phyloP scores from a whole-genome alignment of 2,797 vertebrate species.

The Thamnophis elegans region DNA sequence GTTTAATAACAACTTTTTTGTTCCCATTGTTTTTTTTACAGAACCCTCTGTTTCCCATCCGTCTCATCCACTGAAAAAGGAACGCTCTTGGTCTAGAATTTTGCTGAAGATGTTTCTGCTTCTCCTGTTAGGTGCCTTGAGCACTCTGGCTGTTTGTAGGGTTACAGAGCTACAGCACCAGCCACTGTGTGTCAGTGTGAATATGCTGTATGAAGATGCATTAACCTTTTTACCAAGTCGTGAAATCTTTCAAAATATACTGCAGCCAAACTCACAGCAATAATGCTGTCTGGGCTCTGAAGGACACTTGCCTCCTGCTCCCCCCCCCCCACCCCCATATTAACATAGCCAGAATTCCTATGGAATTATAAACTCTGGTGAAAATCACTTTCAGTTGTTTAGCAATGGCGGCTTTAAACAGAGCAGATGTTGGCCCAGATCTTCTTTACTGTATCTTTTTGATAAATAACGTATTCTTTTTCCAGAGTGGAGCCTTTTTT shows the following conservation, averaged over 20 bases:
- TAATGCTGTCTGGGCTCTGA: constrained; percentile 51
- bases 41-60: constrained; percentile 70
- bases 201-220: constrained; percentile 76
- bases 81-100: constrained; percentile 72
- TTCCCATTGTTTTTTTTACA: constrained; percentile 17
- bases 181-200: constrained; percentile 78
- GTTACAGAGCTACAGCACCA: constrained; percentile 82
- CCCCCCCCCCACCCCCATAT: constrained; percentile 62
- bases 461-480: constrained; percentile 9
- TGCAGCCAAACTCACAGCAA: constrained; percentile 80
- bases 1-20: background rate
- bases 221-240: constrained; percentile 80
- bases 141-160: constrained; percentile 74
- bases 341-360: constrained; percentile 84
- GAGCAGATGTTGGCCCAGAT: constrained; percentile 38
- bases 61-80: constrained; percentile 62
- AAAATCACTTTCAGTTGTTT: constrained; percentile 65
- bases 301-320: constrained; percentile 46
- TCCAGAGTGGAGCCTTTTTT: background rate
- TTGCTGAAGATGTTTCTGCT: constrained; percentile 82
- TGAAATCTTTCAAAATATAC: constrained; percentile 78
- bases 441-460: background rate
- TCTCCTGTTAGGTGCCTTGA: constrained; percentile 71
- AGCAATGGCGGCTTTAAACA: constrained; percentile 58
- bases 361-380: constrained; percentile 82